Evolutionary conservation across 2,113 vertebrate species (phyloP), one percentile per base, ranked within the genome.

Genomic region (Rana temporaria): DNA sequence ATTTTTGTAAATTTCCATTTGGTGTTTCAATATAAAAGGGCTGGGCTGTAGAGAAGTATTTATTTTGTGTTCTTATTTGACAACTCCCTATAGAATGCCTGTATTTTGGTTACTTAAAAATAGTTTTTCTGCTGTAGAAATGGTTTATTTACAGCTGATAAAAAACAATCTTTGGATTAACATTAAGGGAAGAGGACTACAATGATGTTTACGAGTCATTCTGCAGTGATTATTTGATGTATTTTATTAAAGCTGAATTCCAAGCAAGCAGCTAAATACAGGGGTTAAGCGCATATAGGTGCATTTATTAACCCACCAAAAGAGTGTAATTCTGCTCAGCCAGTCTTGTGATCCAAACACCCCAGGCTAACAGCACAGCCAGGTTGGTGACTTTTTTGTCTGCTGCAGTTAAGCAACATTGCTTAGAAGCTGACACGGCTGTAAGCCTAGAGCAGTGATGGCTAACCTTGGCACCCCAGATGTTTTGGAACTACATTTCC

Each of bases 1-100:
- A 9, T 56, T 71, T 38, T 60, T 59, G 19, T 22, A 60, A 38
- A 74, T 60, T 74, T 74, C 18, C 19, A 74, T 74, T 48, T 63
- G 22, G 60, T 63, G 20, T 63, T 60, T 19, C 19, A 53, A 56
- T 11, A n/a, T 34, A 59, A 34, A 74, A 60, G 30, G 56, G 71
- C 55, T 73, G 48, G 24, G 70, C 30, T 74, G 30, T 4, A 14
- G 71, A 32, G 26, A 60, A 38, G 38, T 60, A n/a, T 60, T 60
- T 56, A 59, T 26, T 19, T 57, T 12, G 11, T 57, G 17, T 34
- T 73, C 16, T 8, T 42, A 74, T 34, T 42, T 20, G 15, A 60
- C 32, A 19, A 38, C 14, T 60, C 32, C 56, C 30, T 20, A 1
- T 32, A 32, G 53, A 57, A 9, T 30, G 4, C 24, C 14, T 69